Conservation (phyloP, 2,113 vertebrate species). For the Calonectris borealis region DNA sequence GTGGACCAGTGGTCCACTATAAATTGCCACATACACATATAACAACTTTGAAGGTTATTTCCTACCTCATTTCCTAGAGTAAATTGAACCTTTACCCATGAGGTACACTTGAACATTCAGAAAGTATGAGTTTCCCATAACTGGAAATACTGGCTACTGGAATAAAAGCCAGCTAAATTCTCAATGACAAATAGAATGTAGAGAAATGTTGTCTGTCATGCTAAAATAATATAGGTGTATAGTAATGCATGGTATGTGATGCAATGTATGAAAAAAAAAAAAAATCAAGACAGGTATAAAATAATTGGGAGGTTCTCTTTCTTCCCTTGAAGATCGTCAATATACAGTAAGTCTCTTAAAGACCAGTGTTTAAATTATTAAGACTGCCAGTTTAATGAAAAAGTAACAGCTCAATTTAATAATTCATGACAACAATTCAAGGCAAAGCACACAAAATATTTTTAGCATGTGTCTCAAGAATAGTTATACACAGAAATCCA, state of each 20-base stretch:
- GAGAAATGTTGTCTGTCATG: not conserved
- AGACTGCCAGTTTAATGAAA: conserved; percentile 34
- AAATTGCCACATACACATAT: not conserved
- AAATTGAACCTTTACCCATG: not conserved
- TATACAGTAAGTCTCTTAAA: conserved; percentile 26
- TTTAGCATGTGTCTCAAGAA: conserved; percentile 20
- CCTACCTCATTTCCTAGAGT: not conserved
- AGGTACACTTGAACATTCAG: not conserved
- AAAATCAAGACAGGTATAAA: not conserved
- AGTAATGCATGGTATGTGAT: not conserved
- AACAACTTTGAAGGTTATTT: not conserved
- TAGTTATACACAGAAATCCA: not conserved
- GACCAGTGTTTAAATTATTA: conserved; percentile 46
- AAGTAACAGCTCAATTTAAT: conserved; percentile 33
- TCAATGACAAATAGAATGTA: not conserved
- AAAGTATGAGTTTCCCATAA: not conserved
- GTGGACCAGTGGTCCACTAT: not conserved
- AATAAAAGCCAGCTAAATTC: not conserved
- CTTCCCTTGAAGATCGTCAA: not conserved
- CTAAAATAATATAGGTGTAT: not conserved
- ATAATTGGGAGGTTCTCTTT: not conserved
- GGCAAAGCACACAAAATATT: conserved; percentile 47
- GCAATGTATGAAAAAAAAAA: not conserved
- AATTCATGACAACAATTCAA: conserved; percentile 50
- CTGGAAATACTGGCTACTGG: not conserved